Conservation (phyloP, 2,888 invertebrate species). For the Branchellion lobata region DNA sequence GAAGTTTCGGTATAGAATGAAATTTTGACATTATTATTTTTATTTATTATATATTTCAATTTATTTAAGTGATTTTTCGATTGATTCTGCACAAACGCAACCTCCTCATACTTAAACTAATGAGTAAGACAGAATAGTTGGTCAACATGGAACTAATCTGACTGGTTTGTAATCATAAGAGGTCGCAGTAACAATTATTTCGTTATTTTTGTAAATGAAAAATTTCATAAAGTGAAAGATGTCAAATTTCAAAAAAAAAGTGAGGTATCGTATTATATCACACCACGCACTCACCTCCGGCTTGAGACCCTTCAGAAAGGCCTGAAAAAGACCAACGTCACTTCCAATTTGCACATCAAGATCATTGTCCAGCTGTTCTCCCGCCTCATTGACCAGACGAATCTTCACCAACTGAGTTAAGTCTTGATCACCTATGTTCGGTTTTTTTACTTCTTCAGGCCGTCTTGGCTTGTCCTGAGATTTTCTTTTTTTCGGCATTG, state of each 20-base stretch:
- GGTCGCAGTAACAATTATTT: background rate
- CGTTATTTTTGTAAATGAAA: no score
- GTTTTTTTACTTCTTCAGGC: constrained; percentile 5
- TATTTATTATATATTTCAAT: no score
- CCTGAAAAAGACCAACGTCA: background rate
- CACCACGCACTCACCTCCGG: background rate
- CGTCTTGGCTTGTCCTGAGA: constrained; percentile 4
- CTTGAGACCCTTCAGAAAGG: background rate
- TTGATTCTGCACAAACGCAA: background rate
- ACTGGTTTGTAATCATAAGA: background rate
- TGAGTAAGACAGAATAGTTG: background rate
- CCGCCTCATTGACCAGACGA: background rate
- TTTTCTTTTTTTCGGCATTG: constrained; percentile 10
- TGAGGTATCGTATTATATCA: no score
- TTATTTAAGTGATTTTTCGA: no score
- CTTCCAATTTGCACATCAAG: constrained; percentile 8
- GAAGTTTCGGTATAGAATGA: no score
- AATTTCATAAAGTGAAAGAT: no score
- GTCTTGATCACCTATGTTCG: background rate
- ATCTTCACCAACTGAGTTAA: constrained; percentile 3
- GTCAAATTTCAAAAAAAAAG: no score
- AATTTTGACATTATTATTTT: no score
- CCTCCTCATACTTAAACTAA: constrained; percentile 16
- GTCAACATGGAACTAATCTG: background rate
- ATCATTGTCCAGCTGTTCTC: constrained; percentile 15